phyloP scores from a whole-genome alignment of 2,113 vertebrate genomes.

The Micronisus gabar region DNA sequence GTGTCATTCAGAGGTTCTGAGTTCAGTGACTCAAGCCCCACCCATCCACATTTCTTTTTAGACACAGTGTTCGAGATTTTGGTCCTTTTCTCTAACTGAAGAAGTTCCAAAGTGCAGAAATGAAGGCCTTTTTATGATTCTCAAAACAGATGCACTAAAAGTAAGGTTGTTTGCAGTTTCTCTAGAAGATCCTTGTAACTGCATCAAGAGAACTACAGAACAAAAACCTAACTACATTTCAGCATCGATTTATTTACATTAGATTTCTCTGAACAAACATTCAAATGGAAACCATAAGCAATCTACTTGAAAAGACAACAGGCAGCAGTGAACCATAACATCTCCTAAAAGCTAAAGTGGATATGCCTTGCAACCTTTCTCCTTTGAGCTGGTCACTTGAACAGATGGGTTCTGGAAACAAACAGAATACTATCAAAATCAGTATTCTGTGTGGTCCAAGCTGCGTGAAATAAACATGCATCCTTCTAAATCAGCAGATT shows the following conservation, averaged over 20 bases:
- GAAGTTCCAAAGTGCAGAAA: background rate
- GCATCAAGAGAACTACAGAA: background rate
- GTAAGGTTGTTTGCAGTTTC: background rate
- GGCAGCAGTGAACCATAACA: background rate
- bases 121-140: background rate
- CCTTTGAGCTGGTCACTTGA: background rate
- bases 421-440: background rate
- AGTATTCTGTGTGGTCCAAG: background rate
- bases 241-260: background rate
- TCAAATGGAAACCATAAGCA: background rate
- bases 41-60: background rate
- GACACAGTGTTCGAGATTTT: background rate
- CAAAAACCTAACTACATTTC: background rate
- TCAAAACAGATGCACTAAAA: background rate
- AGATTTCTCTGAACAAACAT: background rate
- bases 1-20: background rate
- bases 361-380: background rate
- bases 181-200: background rate
- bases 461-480: background rate
- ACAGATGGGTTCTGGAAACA: background rate
- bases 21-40: background rate
- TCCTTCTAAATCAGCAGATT: background rate
- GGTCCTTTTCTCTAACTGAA: background rate
- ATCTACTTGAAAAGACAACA: background rate
- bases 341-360: background rate